phyloP scores from a whole-genome alignment of 2,113 vertebrate genomes.

The Hemichromis elongatus region DNA sequence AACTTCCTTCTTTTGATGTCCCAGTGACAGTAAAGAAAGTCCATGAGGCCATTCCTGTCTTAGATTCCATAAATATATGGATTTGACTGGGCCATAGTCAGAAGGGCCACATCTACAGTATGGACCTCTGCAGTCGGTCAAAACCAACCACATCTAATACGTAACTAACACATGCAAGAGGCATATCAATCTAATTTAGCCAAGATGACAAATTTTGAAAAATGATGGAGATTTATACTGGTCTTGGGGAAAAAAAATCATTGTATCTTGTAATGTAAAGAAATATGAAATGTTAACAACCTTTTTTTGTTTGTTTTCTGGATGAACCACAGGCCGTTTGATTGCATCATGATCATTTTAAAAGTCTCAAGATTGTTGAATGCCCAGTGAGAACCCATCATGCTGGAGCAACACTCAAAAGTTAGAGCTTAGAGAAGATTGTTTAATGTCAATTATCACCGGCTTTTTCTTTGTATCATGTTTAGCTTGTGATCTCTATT shows the following conservation, averaged over 20 bases:
- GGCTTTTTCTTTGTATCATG: not conserved
- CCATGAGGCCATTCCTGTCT: not conserved
- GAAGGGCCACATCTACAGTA: not conserved
- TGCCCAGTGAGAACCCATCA: not conserved
- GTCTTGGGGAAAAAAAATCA: not conserved
- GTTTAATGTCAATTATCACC: not conserved
- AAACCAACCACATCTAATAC: not conserved
- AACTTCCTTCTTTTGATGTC: no score
- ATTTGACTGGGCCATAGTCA: not conserved
- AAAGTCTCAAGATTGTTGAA: not conserved
- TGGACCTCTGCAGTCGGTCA: no score
- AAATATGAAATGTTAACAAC: no score
- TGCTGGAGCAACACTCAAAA: conserved; percentile 2
- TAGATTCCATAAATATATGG: not conserved
- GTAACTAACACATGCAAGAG: not conserved
- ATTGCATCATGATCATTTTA: not conserved
- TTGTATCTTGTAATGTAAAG: not conserved
- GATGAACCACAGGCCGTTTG: not conserved
- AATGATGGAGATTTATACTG: not conserved
- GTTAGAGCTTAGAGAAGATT: not conserved
- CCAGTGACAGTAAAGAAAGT: not conserved
- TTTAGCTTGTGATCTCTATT: not conserved
- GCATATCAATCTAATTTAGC: not conserved
- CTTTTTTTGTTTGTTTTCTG: not conserved
- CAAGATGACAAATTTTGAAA: not conserved